Conservation (phyloP, 1,140 invertebrate species). For the Formica selysi region DNA sequence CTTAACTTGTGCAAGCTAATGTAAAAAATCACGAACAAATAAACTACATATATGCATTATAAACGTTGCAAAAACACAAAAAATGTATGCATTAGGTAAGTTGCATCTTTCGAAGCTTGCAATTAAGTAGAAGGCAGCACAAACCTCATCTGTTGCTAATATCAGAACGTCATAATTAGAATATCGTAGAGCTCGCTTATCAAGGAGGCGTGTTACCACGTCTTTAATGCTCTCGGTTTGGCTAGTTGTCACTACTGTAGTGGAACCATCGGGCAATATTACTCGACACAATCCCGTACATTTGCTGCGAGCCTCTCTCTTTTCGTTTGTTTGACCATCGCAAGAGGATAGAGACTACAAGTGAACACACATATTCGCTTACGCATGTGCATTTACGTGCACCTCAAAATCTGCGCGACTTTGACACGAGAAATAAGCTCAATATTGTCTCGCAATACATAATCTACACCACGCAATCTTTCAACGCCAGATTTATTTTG, state of each 20-base stretch:
- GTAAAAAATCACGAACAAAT: slow-evolving; percentile 8
- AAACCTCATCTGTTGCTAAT: slow-evolving; percentile 86
- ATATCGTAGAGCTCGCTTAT: slow-evolving; percentile 93
- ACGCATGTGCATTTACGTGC: slow-evolving; percentile 11
- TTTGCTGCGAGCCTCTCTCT: slow-evolving; percentile 84
- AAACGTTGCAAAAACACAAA: slow-evolving; percentile 20
- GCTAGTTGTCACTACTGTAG: slow-evolving; percentile 94
- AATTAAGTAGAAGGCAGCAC: slow-evolving; percentile 76
- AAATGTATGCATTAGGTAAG: background rate
- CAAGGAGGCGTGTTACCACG: slow-evolving; percentile 93
- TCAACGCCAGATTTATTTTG: too few relatives aligned
- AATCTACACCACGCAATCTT: too few relatives aligned
- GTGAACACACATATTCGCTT: slow-evolving; percentile 73
- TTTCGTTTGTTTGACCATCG: slow-evolving; percentile 85
- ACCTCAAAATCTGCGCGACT: background rate
- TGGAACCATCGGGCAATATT: slow-evolving; percentile 95
- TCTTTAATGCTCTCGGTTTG: slow-evolving; percentile 91
- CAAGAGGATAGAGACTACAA: slow-evolving; percentile 86
- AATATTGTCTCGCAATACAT: slow-evolving; percentile 22
- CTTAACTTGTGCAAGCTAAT: background rate
- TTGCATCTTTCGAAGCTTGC: background rate
- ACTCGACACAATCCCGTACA: slow-evolving; percentile 92
- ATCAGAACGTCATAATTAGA: slow-evolving; percentile 92
- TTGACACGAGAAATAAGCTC: background rate
- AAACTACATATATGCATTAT: background rate